Percentiles rank a stretch among this genome's conserved stretches.
phyloP scores from a whole-genome alignment of 2,888 invertebrate genomes.

The Chymomyza amoena region DNA sequence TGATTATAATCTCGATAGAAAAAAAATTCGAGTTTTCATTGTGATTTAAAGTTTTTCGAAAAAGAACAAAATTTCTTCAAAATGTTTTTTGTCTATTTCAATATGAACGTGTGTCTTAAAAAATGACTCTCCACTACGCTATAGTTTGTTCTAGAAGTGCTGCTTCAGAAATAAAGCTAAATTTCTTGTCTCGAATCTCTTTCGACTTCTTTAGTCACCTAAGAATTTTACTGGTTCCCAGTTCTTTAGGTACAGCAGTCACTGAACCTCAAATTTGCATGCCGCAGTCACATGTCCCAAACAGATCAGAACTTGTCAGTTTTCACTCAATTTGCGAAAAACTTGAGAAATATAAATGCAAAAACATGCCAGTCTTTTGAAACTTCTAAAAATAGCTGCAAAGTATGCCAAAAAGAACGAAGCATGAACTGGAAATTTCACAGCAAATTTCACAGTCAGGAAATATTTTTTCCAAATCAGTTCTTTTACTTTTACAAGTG shows the following conservation, averaged over 20 bases:
- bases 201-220: no score
- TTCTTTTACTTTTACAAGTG: slow-evolving; percentile 31
- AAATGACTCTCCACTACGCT: no score
- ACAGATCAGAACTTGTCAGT: background rate
- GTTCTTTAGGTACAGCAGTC: background rate
- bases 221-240: no score
- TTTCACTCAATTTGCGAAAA: slow-evolving; percentile 9
- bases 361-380: slow-evolving; percentile 11
- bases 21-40: no score
- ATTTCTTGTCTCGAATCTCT: no score
- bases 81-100: no score
- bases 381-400: slow-evolving; percentile 53
- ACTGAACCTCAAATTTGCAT: background rate
- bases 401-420: slow-evolving; percentile 53
- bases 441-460: slow-evolving; percentile 33
- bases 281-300: background rate
- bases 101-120: no score
- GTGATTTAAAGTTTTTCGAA: no score
- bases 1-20: no score
- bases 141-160: no score
- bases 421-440: slow-evolving; percentile 21
- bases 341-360: background rate
- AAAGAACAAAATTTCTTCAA: no score
- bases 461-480: background rate
- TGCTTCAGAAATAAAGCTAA: no score